phyloP scores from a whole-genome alignment of 2,113 vertebrate species.

The Ammodytes marinus region DNA sequence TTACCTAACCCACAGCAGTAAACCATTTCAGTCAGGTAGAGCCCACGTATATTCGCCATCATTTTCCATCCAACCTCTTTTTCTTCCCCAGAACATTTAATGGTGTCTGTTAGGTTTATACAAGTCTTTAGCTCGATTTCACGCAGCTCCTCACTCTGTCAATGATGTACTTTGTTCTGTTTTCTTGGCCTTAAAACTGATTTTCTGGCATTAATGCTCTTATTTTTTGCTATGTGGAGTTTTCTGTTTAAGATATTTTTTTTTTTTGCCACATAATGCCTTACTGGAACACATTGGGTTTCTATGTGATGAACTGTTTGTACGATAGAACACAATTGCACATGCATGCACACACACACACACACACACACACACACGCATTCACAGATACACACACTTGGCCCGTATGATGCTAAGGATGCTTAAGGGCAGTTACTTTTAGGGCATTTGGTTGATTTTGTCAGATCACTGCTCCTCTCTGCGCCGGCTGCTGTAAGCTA shows the following conservation, averaged over 20 bases:
- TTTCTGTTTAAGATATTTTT: conserved; percentile 36
- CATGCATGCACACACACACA: conserved; percentile 55
- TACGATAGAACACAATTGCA: conserved; percentile 58
- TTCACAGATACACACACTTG: conserved; percentile 6
- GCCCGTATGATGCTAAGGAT: conserved; percentile 7
- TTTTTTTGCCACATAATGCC: conserved; percentile 80
- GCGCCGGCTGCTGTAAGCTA: conserved; percentile 26
- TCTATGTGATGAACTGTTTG: conserved; percentile 69
- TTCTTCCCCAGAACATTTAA: not conserved
- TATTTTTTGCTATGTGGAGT: conserved; percentile 50
- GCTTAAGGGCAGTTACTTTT: conserved; percentile 36
- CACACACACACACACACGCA: conserved; percentile 25
- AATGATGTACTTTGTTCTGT: conserved; percentile 24
- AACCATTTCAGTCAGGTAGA: conserved; percentile 14
- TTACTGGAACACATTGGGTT: conserved; percentile 77
- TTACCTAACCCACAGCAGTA: conserved; percentile 27
- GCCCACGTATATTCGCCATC: not conserved
- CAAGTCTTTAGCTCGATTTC: conserved; percentile 9
- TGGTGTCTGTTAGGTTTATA: conserved; percentile 15
- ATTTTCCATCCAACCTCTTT: not conserved
- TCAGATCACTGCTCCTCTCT: conserved; percentile 72
- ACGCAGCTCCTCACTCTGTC: not conserved
- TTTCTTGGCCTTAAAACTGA: conserved; percentile 72
- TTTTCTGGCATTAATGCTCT: conserved; percentile 53
- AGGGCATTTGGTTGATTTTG: conserved; percentile 61